These are phyloP conservation scores for Aratinga solstitialis DNA, from an alignment of 2,797 vertebrate species.

Conservation along the genomic window DNA sequence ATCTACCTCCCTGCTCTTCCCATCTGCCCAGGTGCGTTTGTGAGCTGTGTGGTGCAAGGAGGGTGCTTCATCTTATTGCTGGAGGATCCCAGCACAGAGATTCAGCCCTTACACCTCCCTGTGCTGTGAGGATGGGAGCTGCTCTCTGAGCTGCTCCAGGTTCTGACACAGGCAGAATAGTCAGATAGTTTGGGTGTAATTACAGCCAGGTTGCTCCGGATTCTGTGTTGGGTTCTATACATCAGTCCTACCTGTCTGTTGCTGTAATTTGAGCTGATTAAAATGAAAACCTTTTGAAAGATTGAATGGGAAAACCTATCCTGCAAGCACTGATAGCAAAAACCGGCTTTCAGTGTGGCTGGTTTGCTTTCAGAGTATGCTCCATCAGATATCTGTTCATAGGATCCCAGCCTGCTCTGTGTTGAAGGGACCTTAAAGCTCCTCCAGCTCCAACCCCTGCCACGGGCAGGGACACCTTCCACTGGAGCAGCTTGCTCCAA, in stretches of 20 bases:
- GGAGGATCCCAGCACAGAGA: not conserved
- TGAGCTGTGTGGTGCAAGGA: not conserved
- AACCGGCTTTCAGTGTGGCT: accelerated
- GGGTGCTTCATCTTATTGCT: accelerated
- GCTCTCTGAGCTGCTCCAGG: not conserved
- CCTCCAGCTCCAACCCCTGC: not conserved
- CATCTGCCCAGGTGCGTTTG: accelerated
- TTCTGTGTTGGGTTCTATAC: not conserved
- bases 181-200: not conserved
- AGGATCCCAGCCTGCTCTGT: not conserved
- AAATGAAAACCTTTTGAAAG: not conserved
- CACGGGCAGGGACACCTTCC: accelerated
- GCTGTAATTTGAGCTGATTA: not conserved
- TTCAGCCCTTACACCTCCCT: not conserved
- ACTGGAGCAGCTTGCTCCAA: no score
- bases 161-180: accelerated
- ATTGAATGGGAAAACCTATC: not conserved
- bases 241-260: not conserved
- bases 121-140: accelerated
- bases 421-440: not conserved
- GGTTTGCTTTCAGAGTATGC: not conserved
- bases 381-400: not conserved
- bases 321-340: not conserved
- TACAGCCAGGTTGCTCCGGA: not conserved
- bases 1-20: not conserved